Conservation (phyloP, 2,888 invertebrate genomes). For the Chrysolina oricalcia region DNA sequence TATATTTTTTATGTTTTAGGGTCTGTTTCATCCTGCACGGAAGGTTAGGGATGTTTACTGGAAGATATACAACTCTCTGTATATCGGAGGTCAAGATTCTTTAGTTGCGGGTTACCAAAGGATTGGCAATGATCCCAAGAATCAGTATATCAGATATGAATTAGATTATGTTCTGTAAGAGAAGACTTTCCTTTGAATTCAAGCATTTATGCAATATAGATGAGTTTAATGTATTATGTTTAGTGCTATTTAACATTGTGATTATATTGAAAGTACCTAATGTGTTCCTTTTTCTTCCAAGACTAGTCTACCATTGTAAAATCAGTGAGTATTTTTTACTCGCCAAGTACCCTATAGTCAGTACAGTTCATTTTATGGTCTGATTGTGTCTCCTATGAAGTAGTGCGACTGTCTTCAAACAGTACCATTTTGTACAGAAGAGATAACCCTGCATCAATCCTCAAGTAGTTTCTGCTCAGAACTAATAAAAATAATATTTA, state of each 20-base stretch:
- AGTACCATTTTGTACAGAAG: too few relatives aligned
- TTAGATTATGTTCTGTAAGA: slow-evolving; percentile 91
- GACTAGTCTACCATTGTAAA: too few relatives aligned
- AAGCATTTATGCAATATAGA: slow-evolving; percentile 19
- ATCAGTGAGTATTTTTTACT: too few relatives aligned
- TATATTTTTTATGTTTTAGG: slow-evolving; percentile 75
- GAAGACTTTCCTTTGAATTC: slow-evolving; percentile 10
- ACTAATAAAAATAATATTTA: too few relatives aligned
- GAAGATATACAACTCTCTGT: slow-evolving; percentile 99
- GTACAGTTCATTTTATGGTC: too few relatives aligned
- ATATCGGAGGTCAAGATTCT: slow-evolving; percentile 99
- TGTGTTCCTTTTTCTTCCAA: too few relatives aligned
- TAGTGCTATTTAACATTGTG: slow-evolving; percentile 15
- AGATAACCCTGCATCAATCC: too few relatives aligned
- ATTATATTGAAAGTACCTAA: slow-evolving; percentile 23
- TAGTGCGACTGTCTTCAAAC: too few relatives aligned
- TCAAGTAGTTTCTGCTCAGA: too few relatives aligned
- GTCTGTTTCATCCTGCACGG: slow-evolving; percentile 98
- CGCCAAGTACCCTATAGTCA: too few relatives aligned
- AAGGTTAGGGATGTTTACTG: slow-evolving; percentile 99
- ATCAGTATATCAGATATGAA: slow-evolving; percentile 94
- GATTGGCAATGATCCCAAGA: slow-evolving; percentile 95
- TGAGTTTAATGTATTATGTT: background rate
- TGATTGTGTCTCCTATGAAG: too few relatives aligned
- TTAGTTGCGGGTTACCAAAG: slow-evolving; percentile 98